Evolutionary conservation across 2,888 invertebrate species (phyloP).

Genomic region (Apoda limacodes): DNA sequence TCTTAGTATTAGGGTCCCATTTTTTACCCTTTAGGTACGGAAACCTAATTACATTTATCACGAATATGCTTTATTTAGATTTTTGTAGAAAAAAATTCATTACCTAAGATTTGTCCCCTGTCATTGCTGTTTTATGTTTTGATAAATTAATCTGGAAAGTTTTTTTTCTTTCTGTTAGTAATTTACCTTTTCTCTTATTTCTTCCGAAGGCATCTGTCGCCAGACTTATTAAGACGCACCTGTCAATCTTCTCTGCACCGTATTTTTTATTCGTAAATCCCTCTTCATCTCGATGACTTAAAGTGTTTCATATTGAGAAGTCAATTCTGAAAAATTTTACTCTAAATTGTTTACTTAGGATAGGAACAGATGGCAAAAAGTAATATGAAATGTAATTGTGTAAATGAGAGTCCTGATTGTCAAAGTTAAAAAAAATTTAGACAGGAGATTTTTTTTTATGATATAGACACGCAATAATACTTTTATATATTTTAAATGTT

Average conservation of each 20-base stretch:
- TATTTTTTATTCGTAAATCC: conserved; percentile 55
- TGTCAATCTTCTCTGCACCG: conserved; percentile 57
- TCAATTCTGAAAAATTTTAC: conserved; percentile 37
- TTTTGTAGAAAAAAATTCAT: too few species aligned
- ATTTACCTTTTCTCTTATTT: conserved; percentile 67
- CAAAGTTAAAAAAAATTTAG: too few species aligned
- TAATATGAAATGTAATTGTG: conserved; percentile 33
- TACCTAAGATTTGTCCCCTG: too few species aligned
- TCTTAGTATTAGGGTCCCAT: too few species aligned
- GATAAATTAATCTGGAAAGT: conserved; percentile 33
- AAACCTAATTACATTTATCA: too few species aligned
- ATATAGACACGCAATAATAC: too few species aligned
- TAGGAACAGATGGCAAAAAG: conserved; percentile 25
- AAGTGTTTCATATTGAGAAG: conserved; percentile 44
- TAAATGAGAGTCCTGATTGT: too few species aligned
- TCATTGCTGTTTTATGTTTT: too few species aligned
- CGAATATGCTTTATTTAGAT: too few species aligned
- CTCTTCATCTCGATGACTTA: conserved; percentile 41
- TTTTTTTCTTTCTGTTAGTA: conserved; percentile 27
- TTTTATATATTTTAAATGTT: too few species aligned
- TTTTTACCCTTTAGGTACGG: too few species aligned
- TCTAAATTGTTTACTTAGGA: conserved; percentile 55
- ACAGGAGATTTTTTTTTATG: too few species aligned
- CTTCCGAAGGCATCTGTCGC: conserved; percentile 50
- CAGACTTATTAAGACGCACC: conserved; percentile 67